phyloP scores from a whole-genome alignment of 92 coral and sea anemone genomes.

The Scolanthus callimorphus region DNA sequence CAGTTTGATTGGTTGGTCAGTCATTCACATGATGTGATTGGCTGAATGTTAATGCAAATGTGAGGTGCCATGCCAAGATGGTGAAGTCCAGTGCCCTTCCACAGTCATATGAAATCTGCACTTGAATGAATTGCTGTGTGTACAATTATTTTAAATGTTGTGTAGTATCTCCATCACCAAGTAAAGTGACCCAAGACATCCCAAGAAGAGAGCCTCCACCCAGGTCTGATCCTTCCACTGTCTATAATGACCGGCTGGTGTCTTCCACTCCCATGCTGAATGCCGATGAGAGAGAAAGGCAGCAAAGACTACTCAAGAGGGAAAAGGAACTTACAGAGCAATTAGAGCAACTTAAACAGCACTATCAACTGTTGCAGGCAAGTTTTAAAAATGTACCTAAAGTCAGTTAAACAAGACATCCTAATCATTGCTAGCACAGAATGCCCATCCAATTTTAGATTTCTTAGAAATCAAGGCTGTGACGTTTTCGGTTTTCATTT shows the following conservation, averaged over 20 bases:
- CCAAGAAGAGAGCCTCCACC: not conserved
- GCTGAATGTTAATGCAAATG: too few relatives aligned
- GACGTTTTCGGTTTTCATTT: not conserved
- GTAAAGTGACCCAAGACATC: not conserved
- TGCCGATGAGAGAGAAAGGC: slow-evolving; percentile 70
- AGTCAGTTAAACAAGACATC: too few relatives aligned
- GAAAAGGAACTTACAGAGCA: slow-evolving; percentile 71
- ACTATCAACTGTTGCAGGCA: slow-evolving; percentile 86
- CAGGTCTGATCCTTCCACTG: slow-evolving; percentile 17
- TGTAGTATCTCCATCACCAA: slow-evolving; percentile 5
- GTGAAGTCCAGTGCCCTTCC: too few relatives aligned
- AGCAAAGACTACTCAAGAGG: slow-evolving; percentile 66
- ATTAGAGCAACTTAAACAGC: slow-evolving; percentile 62
- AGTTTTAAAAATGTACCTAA: too few relatives aligned
- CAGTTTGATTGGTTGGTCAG: too few relatives aligned
- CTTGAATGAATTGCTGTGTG: too few relatives aligned
- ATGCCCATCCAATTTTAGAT: not conserved
- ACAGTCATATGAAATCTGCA: too few relatives aligned
- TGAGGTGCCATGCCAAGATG: too few relatives aligned
- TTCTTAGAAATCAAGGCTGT: not conserved
- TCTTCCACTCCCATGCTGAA: slow-evolving; percentile 94
- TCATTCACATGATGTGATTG: too few relatives aligned
- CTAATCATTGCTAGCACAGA: too few relatives aligned
- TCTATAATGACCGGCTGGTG: slow-evolving; percentile 81
- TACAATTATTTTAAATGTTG: too few relatives aligned